Conservation (phyloP, 2,888 invertebrate genomes). For the Idaea biselata region DNA sequence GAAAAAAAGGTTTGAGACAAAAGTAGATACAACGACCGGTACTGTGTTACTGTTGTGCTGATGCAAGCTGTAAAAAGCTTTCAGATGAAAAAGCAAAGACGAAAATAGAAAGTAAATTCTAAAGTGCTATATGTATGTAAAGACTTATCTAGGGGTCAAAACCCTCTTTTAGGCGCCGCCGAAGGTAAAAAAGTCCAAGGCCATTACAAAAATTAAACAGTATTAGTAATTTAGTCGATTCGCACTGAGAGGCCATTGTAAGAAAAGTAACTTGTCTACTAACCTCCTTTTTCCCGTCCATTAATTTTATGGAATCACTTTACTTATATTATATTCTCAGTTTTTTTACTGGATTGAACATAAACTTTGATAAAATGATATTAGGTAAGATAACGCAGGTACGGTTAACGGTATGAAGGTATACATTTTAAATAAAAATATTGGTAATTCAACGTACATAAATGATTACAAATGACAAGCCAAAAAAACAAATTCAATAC, state of each 20-base stretch:
- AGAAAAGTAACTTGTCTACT: constrained; percentile 1
- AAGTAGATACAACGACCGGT: no score
- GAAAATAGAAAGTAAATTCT: not conserved
- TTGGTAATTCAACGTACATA: no score
- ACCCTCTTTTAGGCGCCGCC: not conserved
- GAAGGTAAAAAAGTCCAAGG: not conserved
- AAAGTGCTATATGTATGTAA: no score
- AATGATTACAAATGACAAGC: no score
- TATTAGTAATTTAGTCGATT: not conserved
- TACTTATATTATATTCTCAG: constrained; percentile 3
- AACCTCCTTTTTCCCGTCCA: constrained; percentile 2
- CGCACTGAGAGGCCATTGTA: not conserved
- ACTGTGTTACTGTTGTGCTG: not conserved
- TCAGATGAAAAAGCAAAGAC: not conserved
- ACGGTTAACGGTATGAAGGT: not conserved
- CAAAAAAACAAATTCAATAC: no score
- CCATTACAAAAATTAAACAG: not conserved
- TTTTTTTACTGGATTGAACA: constrained; percentile 1
- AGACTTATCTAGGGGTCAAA: not conserved
- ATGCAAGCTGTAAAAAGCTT: not conserved
- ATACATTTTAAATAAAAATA: no score
- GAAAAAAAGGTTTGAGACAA: no score
- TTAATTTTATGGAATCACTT: constrained; percentile 5
- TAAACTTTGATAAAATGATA: not conserved
- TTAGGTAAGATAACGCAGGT: not conserved